Conservation (phyloP, 1,140 invertebrate species). For the Micrasema longulum region DNA sequence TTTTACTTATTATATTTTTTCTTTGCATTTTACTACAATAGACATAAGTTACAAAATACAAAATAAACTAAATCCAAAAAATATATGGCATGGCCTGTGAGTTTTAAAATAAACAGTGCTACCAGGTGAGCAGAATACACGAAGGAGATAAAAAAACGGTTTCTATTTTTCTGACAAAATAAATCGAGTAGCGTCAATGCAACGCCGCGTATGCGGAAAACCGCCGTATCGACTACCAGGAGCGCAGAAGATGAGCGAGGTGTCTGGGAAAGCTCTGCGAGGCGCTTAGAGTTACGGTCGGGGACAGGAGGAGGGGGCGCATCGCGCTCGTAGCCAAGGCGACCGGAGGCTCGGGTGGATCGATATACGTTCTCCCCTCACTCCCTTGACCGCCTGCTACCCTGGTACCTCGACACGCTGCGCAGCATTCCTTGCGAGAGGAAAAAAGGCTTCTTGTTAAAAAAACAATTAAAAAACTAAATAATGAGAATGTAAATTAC, state of each 20-base stretch:
- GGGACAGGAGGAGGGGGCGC: constrained; percentile 25
- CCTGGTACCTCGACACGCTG: constrained; percentile 30
- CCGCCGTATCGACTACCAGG: constrained; percentile 16
- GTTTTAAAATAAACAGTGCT: background rate
- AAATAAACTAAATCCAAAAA: background rate
- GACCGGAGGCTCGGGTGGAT: constrained; percentile 40
- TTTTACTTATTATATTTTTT: too few relatives aligned
- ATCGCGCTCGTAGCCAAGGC: constrained; percentile 38
- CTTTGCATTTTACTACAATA: too few relatives aligned
- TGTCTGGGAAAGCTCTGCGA: background rate
- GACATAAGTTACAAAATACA: background rate
- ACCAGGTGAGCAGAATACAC: background rate
- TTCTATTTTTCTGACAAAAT: background rate
- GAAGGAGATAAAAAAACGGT: background rate
- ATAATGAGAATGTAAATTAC: too few relatives aligned
- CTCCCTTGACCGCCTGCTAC: constrained; percentile 2
- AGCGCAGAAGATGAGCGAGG: constrained; percentile 25
- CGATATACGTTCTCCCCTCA: constrained; percentile 22
- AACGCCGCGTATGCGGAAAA: constrained; percentile 7
- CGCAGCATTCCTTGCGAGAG: constrained; percentile 28
- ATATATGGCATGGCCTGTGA: background rate
- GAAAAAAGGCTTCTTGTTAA: too few relatives aligned
- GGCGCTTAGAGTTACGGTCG: background rate
- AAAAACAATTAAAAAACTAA: too few relatives aligned
- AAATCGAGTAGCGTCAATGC: background rate